Base-by-base conservation (phyloP, 1,140 invertebrate genomes). In the Cotesia vestalis region DNA sequence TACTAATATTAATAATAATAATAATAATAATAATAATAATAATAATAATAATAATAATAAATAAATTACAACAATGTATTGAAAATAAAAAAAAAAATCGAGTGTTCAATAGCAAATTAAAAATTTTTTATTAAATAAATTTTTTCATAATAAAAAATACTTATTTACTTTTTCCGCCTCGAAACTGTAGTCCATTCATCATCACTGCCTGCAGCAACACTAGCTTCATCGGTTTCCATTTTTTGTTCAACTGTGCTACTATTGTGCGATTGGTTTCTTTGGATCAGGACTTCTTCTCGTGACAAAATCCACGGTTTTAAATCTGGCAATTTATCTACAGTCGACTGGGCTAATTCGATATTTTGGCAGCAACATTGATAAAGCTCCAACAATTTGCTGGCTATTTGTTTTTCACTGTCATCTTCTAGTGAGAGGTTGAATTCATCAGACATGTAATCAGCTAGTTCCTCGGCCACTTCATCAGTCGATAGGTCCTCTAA, bases 341-440 rank as follows among this genome's bases (percentile, higher is more conserved):
- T 83, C n/a, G 9, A 12, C 36, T 20, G 6, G 5, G 77, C 78
- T 12, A 60, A n/a, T 4, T 14, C 35, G 66, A 79, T 77, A 55
- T 78, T 63, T 4, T 70, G 73, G 9, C 36, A 27, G 51, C 75
- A 78, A 62, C 80, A 84, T 38, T 61, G 75, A 76, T 80, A 71
- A 77, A 85, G 85, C 51, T 74, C 75, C 4, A 83, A 14, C 34
- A 86, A 72, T 68, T 82, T 79, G n/a, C 79, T 77, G 12, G 83
- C 81, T 64, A 86, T 77, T 78, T 84, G 73, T 0, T 51, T 57
- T 17, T 78, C 70, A 76, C 84, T 86, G 2, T 76, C 67, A 64
- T 86, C 84, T 60, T 84, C 57, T 34, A 85, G 60, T 72, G 81
- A 78, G 5, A 81, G 83, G 5, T 79, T 78, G 38, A 84, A 84